Evolutionary conservation across 2,113 vertebrate species (phyloP).

Genomic region (Apodemus speciosus): DNA sequence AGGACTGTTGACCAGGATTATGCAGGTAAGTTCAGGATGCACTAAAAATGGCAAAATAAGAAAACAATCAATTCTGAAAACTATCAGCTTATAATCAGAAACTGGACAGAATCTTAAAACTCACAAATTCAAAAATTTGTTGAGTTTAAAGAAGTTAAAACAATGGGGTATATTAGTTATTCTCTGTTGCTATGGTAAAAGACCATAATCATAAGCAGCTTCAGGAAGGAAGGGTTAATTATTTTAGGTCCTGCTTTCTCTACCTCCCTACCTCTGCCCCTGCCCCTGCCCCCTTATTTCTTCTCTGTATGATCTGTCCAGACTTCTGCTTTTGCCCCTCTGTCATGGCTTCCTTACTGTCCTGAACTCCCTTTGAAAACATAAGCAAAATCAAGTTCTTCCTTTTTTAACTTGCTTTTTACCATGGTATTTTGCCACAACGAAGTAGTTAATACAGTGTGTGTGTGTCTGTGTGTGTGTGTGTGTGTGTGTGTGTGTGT

Average conservation of each 20-base stretch:
- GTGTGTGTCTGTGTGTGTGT: neutral
- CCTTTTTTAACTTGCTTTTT: neutral
- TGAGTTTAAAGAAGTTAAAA: neutral
- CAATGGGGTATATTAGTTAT: neutral
- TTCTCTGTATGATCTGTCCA: too few species aligned
- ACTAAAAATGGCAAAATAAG: neutral
- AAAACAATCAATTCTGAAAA: neutral
- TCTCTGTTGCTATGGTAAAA: neutral
- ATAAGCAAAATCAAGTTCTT: neutral
- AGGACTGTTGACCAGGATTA: neutral
- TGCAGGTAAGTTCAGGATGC: neutral
- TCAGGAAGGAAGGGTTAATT: neutral
- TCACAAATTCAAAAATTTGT: slow-evolving; percentile 1
- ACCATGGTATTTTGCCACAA: neutral
- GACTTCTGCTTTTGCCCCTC: neutral
- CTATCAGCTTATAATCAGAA: neutral
- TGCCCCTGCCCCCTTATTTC: too few species aligned
- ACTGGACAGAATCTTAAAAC: neutral
- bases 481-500: too few species aligned
- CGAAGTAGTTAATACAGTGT: neutral
- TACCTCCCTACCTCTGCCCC: neutral
- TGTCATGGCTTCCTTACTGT: neutral
- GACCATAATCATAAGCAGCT: neutral
- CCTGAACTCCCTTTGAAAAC: neutral
- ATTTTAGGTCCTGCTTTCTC: neutral